phyloP scores from a whole-genome alignment of 53 echinoderm and acorn worm species.

The Holothuria leucospilota region DNA sequence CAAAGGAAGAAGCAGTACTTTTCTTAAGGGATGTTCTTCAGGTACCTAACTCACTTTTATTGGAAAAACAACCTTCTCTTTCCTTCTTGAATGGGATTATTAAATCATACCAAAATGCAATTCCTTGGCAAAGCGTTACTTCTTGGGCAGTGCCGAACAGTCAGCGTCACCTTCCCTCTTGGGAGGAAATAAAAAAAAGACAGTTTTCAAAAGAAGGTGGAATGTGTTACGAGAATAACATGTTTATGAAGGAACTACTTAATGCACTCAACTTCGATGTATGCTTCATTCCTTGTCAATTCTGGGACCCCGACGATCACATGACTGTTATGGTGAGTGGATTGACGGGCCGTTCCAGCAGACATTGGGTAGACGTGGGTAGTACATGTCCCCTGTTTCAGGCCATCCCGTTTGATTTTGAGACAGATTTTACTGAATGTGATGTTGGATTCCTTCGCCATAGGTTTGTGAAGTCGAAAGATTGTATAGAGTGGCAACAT shows the following conservation, averaged over 20 bases:
- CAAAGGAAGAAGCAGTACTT: not conserved
- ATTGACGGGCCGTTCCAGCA: not conserved
- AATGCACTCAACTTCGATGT: no score
- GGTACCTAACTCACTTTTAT: not conserved
- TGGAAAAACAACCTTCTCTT: not conserved
- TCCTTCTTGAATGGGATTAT: not conserved
- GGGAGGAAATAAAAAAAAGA: conserved; percentile 20
- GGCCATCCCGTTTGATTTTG: no score
- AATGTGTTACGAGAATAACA: no score
- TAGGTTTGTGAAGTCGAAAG: conserved; percentile 12
- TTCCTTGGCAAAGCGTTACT: conserved; percentile 43
- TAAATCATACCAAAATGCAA: conserved; percentile 8
- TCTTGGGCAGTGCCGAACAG: not conserved
- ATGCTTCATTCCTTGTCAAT: no score
- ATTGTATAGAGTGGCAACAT: conserved; percentile 1
- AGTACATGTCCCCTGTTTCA: conserved; percentile 40
- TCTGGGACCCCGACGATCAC: not conserved
- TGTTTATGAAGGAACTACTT: conserved; percentile 19
- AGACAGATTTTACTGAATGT: no score
- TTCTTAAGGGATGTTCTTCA: not conserved
- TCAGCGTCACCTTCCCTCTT: conserved; percentile 24
- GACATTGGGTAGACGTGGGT: conserved; percentile 29
- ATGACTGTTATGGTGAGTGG: not conserved
- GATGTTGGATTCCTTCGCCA: no score
- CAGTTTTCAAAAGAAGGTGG: not conserved